phyloP scores from a whole-genome alignment of 2,888 invertebrate species.

The Archaeoteleia sp. region DNA sequence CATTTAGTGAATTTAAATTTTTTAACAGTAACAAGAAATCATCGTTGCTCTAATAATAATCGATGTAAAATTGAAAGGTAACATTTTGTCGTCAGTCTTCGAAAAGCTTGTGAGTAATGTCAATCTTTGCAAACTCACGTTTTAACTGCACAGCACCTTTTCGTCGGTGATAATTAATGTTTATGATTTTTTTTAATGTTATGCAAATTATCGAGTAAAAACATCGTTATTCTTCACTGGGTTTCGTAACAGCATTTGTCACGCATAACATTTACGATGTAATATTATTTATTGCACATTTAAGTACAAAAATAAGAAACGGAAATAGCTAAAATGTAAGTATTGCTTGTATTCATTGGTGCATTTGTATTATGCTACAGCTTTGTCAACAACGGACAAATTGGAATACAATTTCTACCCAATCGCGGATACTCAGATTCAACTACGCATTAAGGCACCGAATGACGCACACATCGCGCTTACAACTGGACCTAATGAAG shows the following conservation, averaged over 20 bases:
- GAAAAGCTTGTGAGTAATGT: constrained; percentile 3
- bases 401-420: constrained; percentile 90
- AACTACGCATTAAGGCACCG: constrained; percentile 86
- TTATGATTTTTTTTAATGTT: constrained; percentile 6
- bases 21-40: too few species aligned
- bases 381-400: constrained; percentile 86
- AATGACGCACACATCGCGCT: constrained; percentile 92
- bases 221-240: too few species aligned
- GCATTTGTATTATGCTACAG: constrained; percentile 76
- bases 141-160: constrained; percentile 7
- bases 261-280: too few species aligned
- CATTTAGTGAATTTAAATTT: too few species aligned
- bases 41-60: too few species aligned
- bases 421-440: constrained; percentile 81
- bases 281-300: too few species aligned
- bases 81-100: background rate
- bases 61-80: background rate
- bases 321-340: too few species aligned
- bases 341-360: too few species aligned
- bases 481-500: constrained; percentile 81
- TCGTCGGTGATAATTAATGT: constrained; percentile 4
- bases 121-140: background rate
- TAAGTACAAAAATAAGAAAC: constrained; percentile 12
- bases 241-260: too few species aligned
- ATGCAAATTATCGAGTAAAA: constrained; percentile 17